Evolutionary conservation across 1,140 invertebrate genomes (phyloP), one percentile per base, ranked within the genome.

Genomic region (Hyphantria cunea): DNA sequence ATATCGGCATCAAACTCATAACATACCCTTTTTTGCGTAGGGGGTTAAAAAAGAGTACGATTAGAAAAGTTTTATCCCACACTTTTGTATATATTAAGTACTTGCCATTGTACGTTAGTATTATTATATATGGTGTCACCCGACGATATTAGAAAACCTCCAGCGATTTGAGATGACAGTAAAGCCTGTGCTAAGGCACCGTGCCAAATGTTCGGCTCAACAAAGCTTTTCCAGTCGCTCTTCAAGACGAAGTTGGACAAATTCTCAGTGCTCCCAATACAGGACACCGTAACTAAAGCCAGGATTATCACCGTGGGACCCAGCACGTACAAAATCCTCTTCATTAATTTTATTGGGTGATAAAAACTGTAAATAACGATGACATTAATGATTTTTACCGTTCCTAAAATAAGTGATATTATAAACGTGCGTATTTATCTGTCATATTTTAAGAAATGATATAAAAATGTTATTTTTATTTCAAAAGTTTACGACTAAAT

Each of bases 21-120:
- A n/a, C n/a, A n/a, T n/a, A n/a, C n/a, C n/a, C n/a, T n/a, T n/a
- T n/a, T n/a, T n/a, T n/a, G n/a, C n/a, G n/a, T n/a, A n/a, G n/a
- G n/a, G n/a, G n/a, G n/a, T n/a, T n/a, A 25, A 25, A 25, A 25
- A 25, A 25, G 17, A 25, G 17, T 25, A 25, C 1, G 17, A 25
- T 25, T 25, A 25, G 17, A 25, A n/a, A n/a, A n/a, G n/a, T n/a
- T n/a, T n/a, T n/a, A n/a, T n/a, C n/a, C n/a, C n/a, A n/a, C n/a
- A n/a, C n/a, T n/a, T n/a, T n/a, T n/a, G 2, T 25, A 3, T 5
- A 25, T 25, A 52, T 41, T 13, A 54, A 53, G 41, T 51, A 78
- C 80, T 91, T 81, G 93, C 93, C 92, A 93, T 56, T 93, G 89
- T 10, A 93, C 92, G 78, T 93, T 92, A 0, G 86, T 92, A 77